Conservation (phyloP, 2,113 vertebrate species). For the Myotis yumanensis region DNA sequence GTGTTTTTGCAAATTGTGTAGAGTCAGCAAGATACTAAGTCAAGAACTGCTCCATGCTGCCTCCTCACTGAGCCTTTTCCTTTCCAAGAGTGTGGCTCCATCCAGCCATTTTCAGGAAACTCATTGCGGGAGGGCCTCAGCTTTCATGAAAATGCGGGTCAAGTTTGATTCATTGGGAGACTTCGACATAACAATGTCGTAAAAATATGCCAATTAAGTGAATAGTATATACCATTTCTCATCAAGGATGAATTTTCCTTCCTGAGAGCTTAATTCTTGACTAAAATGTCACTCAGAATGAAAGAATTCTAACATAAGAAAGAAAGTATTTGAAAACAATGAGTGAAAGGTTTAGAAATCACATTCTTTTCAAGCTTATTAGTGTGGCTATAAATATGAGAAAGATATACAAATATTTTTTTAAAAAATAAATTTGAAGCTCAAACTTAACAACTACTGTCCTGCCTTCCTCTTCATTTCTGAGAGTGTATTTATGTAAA, state of each 20-base stretch:
- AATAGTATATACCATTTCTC: neutral
- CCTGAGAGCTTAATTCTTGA: neutral
- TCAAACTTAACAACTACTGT: neutral
- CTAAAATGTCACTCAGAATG: neutral
- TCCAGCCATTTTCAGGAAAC: rapidly evolving
- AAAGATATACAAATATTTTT: neutral
- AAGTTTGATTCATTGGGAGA: rapidly evolving
- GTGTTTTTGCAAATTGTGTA: rapidly evolving
- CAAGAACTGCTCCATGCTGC: rapidly evolving
- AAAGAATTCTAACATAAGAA: neutral
- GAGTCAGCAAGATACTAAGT: neutral
- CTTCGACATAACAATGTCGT: rapidly evolving
- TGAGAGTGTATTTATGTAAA: neutral
- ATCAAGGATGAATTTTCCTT: neutral
- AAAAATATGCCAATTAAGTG: neutral
- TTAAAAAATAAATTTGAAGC: neutral
- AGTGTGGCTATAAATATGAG: neutral
- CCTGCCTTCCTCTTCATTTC: neutral
- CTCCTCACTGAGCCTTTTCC: neutral
- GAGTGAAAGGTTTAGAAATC: neutral
- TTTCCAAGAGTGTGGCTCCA: neutral
- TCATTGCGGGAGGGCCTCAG: rapidly evolving
- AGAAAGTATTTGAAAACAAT: neutral
- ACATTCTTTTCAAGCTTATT: neutral
- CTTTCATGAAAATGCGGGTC: rapidly evolving